Base-by-base conservation (phyloP, 2,888 invertebrate species). In the Campoplex nolae region DNA sequence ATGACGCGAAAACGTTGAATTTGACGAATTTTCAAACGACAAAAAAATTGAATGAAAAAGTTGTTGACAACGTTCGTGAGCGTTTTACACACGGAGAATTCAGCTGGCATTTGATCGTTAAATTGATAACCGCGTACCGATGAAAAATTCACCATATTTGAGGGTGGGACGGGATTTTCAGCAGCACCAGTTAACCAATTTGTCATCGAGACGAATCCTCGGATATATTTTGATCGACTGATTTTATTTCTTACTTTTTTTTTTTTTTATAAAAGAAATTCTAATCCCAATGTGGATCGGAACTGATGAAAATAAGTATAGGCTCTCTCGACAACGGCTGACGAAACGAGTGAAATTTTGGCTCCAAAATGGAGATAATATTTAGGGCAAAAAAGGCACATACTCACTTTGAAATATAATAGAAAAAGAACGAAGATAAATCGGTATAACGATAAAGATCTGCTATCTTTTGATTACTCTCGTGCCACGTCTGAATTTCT, bases 21-120 rank as follows among this genome's bases (percentile, higher is more conserved):
- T 67, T 32, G 9, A 62, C 8, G n/a, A 23, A 51, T 51, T 38
- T 4, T n/a, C 68, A 28, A 68, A 54, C 3, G 42, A 54, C 68
- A 28, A 68, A 65, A 54, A 54, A 56, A 16, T 16, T 35, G n/a
- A 54, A 28, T 16, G 16, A 13, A 65, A 85, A 51, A n/a, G 3
- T 51, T 51, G 9, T 71, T 71, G 51, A 23, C 18, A 16, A 42
- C 70, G 18, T 67, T 62, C 32, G 48, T 79, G 84, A 84, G 86
- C 86, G 88, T 88, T 89, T 89, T 86, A 92, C 92, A 91, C 93
- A 90, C 92, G 93, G 91, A 93, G 93, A 90, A 88, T 89, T 93
- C 91, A 90, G 90, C 90, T 88, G 90, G 89, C 92, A 91, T 89
- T 89, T 80, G 75, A 68, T 86, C 38, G 77, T 65, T 68, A 74